Conservation (phyloP, 2,797 vertebrate species). For the Myotis pilosus region DNA sequence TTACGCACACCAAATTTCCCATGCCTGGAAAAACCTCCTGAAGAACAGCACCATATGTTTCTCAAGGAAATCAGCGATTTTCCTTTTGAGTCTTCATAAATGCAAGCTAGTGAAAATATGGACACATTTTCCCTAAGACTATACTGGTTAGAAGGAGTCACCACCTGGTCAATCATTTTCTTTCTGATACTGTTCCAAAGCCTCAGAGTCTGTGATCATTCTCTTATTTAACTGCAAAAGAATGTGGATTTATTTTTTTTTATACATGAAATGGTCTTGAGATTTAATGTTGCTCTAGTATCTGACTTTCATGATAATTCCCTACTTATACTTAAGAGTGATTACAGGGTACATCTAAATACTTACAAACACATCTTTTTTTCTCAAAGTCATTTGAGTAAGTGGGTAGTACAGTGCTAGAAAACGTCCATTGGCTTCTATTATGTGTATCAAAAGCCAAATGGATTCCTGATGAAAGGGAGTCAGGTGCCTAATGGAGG, state of each 20-base stretch:
- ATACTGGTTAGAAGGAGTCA: neutral
- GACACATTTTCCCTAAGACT: neutral
- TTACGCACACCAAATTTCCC: neutral
- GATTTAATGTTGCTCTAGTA: neutral
- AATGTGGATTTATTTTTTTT: neutral
- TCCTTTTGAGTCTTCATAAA: neutral
- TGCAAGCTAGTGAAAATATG: neutral
- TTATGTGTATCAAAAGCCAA: neutral
- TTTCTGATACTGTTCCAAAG: neutral
- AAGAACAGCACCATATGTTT: neutral
- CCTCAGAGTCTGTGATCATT: neutral
- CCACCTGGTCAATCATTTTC: neutral
- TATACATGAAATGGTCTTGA: neutral
- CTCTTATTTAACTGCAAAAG: neutral
- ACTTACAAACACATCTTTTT: neutral
- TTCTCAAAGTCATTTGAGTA: neutral
- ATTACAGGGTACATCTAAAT: neutral
- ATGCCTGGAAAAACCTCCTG: neutral
- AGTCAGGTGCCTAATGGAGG: neutral
- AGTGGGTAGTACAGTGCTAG: neutral
- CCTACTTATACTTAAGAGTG: neutral
- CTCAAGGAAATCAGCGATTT: conserved; percentile 15
- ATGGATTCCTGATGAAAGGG: neutral
- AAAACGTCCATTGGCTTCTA: neutral
- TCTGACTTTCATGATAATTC: neutral